These are phyloP conservation scores for Cassiopea andromeda DNA, from an alignment of 30 jellyfish, hydroid and myxozoan genomes.

Conservation along the genomic window DNA sequence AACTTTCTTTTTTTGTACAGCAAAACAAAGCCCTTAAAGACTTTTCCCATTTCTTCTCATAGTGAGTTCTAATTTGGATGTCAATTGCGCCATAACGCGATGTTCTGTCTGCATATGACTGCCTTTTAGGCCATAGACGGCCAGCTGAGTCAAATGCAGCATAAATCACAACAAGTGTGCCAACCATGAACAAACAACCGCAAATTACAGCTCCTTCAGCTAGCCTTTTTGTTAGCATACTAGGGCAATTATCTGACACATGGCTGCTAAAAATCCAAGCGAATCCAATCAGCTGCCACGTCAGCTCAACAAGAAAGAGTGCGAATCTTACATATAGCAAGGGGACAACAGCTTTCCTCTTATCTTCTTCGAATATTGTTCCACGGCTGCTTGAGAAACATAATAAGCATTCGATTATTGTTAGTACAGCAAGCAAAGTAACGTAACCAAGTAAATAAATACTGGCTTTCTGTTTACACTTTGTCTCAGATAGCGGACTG, in stretches of 20 bases:
- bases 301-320: constrained; percentile 62
- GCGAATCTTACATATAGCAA: constrained; percentile 69
- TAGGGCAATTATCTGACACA: constrained; percentile 46
- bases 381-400: constrained; percentile 91
- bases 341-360: constrained; percentile 75
- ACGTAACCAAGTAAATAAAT: constrained; percentile 80
- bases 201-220: constrained; percentile 76
- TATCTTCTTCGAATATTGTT: constrained; percentile 72
- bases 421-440: constrained; percentile 47
- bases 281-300: constrained; percentile 76
- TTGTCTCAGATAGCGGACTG: constrained; percentile 21
- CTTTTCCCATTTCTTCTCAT: constrained; percentile 80
- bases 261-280: constrained; percentile 50
- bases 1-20: constrained; percentile 79
- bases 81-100: constrained; percentile 73
- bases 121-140: constrained; percentile 69
- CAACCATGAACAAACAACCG: constrained; percentile 67
- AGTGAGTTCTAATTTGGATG: constrained; percentile 40
- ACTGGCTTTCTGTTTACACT: constrained; percentile 58
- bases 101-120: constrained; percentile 25
- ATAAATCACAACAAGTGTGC: constrained; percentile 51
- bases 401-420: constrained; percentile 51
- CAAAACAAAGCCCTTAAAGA: constrained; percentile 80
- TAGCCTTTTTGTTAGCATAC: constrained; percentile 56
- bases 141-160: constrained; percentile 91